Evolutionary conservation across 2,888 invertebrate genomes (phyloP), one percentile per base, ranked within the genome.

Genomic region (Ypsolopha sequella): DNA sequence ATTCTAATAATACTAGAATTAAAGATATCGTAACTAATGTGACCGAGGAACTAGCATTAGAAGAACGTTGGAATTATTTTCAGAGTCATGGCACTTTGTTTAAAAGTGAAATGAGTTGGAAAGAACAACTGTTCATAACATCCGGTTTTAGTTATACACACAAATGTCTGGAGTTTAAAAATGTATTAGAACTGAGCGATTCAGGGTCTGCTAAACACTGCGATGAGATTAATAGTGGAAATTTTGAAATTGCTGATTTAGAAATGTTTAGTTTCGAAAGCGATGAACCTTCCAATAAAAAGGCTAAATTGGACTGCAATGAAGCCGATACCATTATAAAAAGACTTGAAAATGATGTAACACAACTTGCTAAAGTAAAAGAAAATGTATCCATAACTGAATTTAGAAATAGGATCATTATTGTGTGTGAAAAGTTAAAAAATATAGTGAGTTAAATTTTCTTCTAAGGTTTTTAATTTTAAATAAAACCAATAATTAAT

Each of bases 231-330:
- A 53, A 35, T 53, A 65, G 57, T 53, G 65, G 56, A 49, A 75
- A 78, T 59, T 80, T 81, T 52, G 80, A 82, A 55, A 63, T 81
- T 10, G 70, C 66, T 3, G 75, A 80, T 55, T 64, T 79, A 9
- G 76, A 81, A 41, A 62, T 79, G 41, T 74, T 76, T 56, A 70
- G 67, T 41, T 57, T 57, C 51, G 72, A 68, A n/a, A 52, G 58
- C 0, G 59, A 58, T 6, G 76, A 80, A 49, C 80, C 84, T 1
- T 63, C 60, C 0, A 64, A 65, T 54, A 85, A 86, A 59, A 77
- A 71, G 61, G 56, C 61, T 1, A 84, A 80, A 65, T 52, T 73
- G 1, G 65, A 72, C 48, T 51, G 49, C 0, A 62, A 58, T 53
- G 69, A 70, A 51, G 56, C 60, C 1, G 73, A 72, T 54, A 58